Evolutionary conservation across 2,113 vertebrate species (phyloP).

Genomic region (Pantherophis guttatus): DNA sequence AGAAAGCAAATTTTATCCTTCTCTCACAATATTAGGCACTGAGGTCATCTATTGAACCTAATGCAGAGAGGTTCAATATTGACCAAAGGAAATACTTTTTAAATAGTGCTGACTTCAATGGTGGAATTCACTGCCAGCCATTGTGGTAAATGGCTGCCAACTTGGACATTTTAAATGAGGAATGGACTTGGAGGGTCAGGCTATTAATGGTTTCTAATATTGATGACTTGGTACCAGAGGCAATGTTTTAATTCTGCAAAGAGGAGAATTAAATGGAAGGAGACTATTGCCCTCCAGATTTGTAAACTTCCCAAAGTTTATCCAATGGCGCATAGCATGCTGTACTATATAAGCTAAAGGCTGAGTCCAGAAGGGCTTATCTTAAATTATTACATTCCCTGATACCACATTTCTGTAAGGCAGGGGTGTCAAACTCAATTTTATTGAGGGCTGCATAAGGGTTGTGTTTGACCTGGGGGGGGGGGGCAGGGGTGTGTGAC

Average conservation of each 20-base stretch:
- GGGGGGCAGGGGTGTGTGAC: no score
- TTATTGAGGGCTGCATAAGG: no score
- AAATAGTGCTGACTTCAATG: neutral
- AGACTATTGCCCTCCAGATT: neutral
- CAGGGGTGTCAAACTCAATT: no score
- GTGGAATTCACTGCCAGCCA: neutral
- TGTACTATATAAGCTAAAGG: neutral
- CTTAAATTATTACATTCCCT: neutral
- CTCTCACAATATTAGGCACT: neutral
- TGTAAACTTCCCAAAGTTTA: neutral
- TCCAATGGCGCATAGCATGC: neutral
- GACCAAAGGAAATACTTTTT: neutral
- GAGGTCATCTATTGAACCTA: neutral
- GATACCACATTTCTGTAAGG: neutral
- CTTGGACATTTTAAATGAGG: neutral
- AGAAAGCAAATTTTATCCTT: neutral
- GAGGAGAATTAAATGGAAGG: neutral
- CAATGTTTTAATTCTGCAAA: neutral
- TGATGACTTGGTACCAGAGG: neutral
- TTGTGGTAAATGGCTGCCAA: neutral
- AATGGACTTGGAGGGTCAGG: neutral
- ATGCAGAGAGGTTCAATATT: neutral
- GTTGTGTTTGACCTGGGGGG: no score
- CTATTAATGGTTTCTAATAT: neutral
- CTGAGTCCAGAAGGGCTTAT: neutral